Evolutionary conservation across 2,888 invertebrate species (phyloP), one percentile per base, ranked within the genome.

Genomic region (Drosophila subsilvestris): DNA sequence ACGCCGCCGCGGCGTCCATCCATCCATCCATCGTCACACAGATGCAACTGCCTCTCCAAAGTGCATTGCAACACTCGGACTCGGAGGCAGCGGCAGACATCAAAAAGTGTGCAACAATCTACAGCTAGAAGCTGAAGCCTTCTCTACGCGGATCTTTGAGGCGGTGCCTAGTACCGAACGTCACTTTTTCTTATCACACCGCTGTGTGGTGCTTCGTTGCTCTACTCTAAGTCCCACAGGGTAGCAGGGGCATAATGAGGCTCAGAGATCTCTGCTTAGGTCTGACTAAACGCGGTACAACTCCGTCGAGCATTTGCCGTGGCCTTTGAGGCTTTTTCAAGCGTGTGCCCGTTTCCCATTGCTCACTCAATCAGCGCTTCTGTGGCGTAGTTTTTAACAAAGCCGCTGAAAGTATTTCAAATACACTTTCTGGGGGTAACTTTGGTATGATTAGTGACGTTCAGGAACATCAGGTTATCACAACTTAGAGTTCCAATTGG

Each of bases 101-200:
- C 14, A 59, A 59, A 47, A 57, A 57, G 47, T 25, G 45, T 22
- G 32, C 29, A 22, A 20, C 48, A 53, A 45, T 53, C 53, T 60
- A 22, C 22, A 22, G 22, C 22, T 22, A 22, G 29, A 1, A 25
- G 22, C 20, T 6, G 6, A 18, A 49, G 32, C 43, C 43, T 37
- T 12, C 14, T 32, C 20, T 45, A 17, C 3, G 18, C 62, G 12
- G 32, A 4, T 32, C 32, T 32, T 32, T 12, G 32, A 32, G 32
- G 32, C 32, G 71, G 81, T 82, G 78, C 82, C 88, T 77, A 74
- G 82, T 86, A 82, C 86, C 51, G 75, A 53, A 56, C 72, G 75
- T 75, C 70, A 69, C 83, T 79, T 76, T 81, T 53, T 50, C 81
- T 88, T 86, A 86, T 82, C 82, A 67, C 67, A 54, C 55, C 27